Percentiles rank a stretch among this genome's conserved stretches.
Conservation (phyloP, 2,797 vertebrate genomes). For the Lagothrix lagotricha region DNA sequence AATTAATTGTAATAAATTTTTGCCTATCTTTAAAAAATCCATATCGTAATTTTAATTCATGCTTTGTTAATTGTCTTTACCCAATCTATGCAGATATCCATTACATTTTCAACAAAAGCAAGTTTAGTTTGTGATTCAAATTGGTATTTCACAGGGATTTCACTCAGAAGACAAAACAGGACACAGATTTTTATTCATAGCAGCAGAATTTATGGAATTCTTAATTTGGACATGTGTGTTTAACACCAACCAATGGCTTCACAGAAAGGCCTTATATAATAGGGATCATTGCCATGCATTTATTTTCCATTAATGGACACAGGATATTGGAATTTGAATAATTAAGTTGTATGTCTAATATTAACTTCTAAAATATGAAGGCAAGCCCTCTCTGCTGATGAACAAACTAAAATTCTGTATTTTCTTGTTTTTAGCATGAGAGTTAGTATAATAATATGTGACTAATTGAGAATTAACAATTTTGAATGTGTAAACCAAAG, state of each 20-base stretch:
- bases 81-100: not conserved
- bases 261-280: no score
- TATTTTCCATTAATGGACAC: not conserved
- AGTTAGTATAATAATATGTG: not conserved
- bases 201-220: not conserved
- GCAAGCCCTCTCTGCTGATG: not conserved
- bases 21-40: not conserved
- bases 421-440: not conserved
- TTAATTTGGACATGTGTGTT: not conserved
- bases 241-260: not conserved
- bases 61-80: not conserved
- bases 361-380: not conserved
- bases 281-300: rapidly evolving
- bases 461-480: not conserved
- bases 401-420: no score
- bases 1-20: not conserved
- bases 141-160: not conserved
- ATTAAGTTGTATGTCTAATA: not conserved
- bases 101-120: slow-evolving; percentile 12
- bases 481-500: not conserved
- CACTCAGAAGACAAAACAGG: not conserved
- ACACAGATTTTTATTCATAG: not conserved
- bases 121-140: not conserved
- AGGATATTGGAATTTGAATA: not conserved
- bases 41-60: not conserved